Percentiles rank a stretch among this genome's conserved stretches.
Conservation (phyloP, 1,140 invertebrate species). For the Drosophila kepulauana region DNA sequence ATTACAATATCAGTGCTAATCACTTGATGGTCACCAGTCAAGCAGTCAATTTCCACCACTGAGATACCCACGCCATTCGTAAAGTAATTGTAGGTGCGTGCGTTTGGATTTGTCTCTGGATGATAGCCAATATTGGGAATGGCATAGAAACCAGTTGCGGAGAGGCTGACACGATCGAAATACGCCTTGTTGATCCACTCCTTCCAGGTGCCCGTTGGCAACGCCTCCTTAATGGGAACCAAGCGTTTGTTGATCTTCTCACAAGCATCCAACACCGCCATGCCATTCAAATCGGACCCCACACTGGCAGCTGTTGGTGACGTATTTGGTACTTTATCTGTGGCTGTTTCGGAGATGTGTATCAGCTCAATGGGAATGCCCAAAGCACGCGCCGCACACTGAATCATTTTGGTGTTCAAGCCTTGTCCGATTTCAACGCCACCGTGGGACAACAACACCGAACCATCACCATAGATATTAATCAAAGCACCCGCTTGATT, state of each 20-base stretch:
- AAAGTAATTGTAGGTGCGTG: slow-evolving; percentile 92
- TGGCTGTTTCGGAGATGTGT: slow-evolving; percentile 94
- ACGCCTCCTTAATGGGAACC: slow-evolving; percentile 90
- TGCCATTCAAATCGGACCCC: slow-evolving; percentile 97
- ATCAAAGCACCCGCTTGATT: slow-evolving; percentile 96
- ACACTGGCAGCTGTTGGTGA: slow-evolving; percentile 96
- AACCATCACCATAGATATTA: slow-evolving; percentile 96
- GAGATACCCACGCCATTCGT: slow-evolving; percentile 92
- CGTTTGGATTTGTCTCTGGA: slow-evolving; percentile 89
- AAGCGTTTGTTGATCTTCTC: slow-evolving; percentile 91
- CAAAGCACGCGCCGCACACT: slow-evolving; percentile 92
- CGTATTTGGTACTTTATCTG: slow-evolving; percentile 97
- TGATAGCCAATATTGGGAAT: slow-evolving; percentile 93
- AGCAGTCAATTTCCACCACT: slow-evolving; percentile 95
- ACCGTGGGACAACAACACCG: slow-evolving; percentile 95
- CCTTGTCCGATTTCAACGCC: slow-evolving; percentile 99
- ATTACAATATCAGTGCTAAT: slow-evolving; percentile 96
- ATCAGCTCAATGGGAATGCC: slow-evolving; percentile 91
- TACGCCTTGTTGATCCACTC: slow-evolving; percentile 94
- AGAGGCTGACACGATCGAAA: slow-evolving; percentile 91
- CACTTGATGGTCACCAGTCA: slow-evolving; percentile 95
- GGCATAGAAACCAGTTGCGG: slow-evolving; percentile 94
- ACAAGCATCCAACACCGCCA: slow-evolving; percentile 96
- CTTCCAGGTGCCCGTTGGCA: slow-evolving; percentile 94
- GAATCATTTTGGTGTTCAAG: slow-evolving; percentile 97